phyloP scores from a whole-genome alignment of 2,888 invertebrate species.

The Nectonema munidae region DNA sequence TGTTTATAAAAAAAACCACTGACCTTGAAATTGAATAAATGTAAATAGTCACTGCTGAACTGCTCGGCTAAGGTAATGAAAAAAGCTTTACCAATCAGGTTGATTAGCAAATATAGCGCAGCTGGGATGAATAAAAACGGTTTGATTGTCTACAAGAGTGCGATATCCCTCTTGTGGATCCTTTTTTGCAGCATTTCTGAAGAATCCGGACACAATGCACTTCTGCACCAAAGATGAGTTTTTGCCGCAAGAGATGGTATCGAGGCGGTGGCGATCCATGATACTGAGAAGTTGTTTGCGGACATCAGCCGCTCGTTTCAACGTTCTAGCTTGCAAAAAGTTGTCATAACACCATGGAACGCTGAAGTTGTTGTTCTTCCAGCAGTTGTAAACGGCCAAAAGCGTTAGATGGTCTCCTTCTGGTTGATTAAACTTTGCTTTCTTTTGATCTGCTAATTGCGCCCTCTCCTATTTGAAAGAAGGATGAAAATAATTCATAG shows the following conservation, averaged over 20 bases:
- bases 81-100: slow-evolving; percentile 80
- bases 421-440: slow-evolving; percentile 90
- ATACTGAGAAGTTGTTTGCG: slow-evolving; percentile 51
- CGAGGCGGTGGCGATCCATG: slow-evolving; percentile 45
- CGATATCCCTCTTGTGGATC: slow-evolving; percentile 88
- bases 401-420: slow-evolving; percentile 91
- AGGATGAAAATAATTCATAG: not conserved
- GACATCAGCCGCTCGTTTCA: slow-evolving; percentile 79
- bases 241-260: slow-evolving; percentile 78
- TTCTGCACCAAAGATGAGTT: slow-evolving; percentile 80
- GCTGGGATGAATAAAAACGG: slow-evolving; percentile 86
- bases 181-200: slow-evolving; percentile 88
- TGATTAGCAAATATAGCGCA: slow-evolving; percentile 85
- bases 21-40: no score
- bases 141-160: slow-evolving; percentile 72
- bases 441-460: slow-evolving; percentile 83
- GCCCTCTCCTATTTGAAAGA: slow-evolving; percentile 48
- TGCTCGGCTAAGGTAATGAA: no score
- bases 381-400: slow-evolving; percentile 89
- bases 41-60: no score
- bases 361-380: slow-evolving; percentile 94
- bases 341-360: slow-evolving; percentile 99
- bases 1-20: no score
- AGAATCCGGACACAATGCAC: slow-evolving; percentile 82
- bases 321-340: slow-evolving; percentile 75